Evolutionary conservation across 2,797 vertebrate species (phyloP).

Genomic region (Paramormyrops hopkinsi): DNA sequence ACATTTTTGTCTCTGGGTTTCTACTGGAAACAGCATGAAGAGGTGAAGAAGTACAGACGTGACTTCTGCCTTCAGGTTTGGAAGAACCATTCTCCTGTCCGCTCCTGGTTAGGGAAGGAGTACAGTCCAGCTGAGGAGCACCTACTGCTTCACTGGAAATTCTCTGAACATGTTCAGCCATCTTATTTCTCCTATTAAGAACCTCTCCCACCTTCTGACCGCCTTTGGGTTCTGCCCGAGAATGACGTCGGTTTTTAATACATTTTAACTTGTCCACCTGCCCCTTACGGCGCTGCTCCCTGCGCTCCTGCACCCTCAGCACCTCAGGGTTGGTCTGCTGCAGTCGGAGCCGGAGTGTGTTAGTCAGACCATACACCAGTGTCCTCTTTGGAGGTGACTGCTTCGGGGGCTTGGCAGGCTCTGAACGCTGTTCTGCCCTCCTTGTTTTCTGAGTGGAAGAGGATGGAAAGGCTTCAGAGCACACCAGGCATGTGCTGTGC

Average conservation of each 20-base stretch:
- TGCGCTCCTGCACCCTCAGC: slow-evolving; percentile 56
- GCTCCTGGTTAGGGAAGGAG: background rate
- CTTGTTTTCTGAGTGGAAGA: slow-evolving; percentile 18
- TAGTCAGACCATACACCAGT: slow-evolving; percentile 73
- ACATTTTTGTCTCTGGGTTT: slow-evolving; percentile 1
- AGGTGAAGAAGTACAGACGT: background rate
- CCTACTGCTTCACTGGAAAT: slow-evolving; percentile 38
- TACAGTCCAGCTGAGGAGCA: slow-evolving; percentile 13
- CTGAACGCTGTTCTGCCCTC: slow-evolving; percentile 28
- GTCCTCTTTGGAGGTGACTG: slow-evolving; percentile 49
- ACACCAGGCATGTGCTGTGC: slow-evolving; percentile 20
- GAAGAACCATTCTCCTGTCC: background rate
- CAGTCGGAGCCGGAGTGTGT: slow-evolving; percentile 71
- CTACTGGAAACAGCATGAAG: background rate
- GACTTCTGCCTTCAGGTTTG: background rate
- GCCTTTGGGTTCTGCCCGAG: background rate
- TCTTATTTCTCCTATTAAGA: slow-evolving; percentile 31
- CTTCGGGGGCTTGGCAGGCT: slow-evolving; percentile 32
- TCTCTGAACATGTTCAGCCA: slow-evolving; percentile 55
- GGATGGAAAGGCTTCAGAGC: background rate
- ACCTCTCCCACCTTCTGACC: slow-evolving; percentile 19
- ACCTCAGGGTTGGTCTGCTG: slow-evolving; percentile 57
- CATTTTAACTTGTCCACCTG: slow-evolving; percentile 36
- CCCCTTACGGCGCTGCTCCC: slow-evolving; percentile 49
- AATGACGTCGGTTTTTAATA: slow-evolving; percentile 28